These are phyloP conservation scores for Ariolimax columbianus DNA, from an alignment of 2,888 invertebrate species.

Conservation along the genomic window DNA sequence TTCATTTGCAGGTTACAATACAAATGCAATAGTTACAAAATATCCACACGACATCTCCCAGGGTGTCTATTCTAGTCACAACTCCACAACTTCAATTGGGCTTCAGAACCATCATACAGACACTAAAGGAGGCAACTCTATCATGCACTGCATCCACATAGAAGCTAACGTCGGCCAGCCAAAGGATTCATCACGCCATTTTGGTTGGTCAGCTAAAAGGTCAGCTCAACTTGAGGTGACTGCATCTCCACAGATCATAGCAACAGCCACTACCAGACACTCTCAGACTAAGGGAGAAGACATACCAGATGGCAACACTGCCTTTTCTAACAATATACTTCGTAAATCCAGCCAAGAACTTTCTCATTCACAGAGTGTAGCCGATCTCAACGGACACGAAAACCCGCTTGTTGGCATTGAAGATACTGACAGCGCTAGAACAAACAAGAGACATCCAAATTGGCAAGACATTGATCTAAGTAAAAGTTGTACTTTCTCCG, in stretches of 20 bases:
- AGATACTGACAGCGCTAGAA: neutral
- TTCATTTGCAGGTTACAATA: neutral
- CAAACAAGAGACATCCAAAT: neutral
- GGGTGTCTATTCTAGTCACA: conserved; percentile 8
- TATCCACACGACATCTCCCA: neutral
- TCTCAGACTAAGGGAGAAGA: neutral
- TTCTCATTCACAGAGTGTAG: conserved; percentile 66
- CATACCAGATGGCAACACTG: neutral
- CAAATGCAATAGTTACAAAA: conserved; percentile 6
- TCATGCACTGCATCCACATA: conserved; percentile 30
- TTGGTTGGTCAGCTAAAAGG: neutral
- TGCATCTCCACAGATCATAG: neutral
- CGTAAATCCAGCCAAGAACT: conserved; percentile 58
- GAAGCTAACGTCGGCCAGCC: neutral
- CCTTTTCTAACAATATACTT: no score
- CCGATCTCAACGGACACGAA: conserved; percentile 62
- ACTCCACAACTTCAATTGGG: neutral
- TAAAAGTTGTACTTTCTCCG: conserved; percentile 49
- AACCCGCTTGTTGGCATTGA: neutral
- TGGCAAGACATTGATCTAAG: conserved; percentile 57
- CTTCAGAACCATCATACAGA: conserved; percentile 14
- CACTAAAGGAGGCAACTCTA: conserved; percentile 56
- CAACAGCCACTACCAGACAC: neutral
- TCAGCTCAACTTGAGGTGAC: neutral
- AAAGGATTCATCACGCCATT: neutral